phyloP scores from a whole-genome alignment of 2,797 vertebrate species.

The Pipistrellus nathusii region DNA sequence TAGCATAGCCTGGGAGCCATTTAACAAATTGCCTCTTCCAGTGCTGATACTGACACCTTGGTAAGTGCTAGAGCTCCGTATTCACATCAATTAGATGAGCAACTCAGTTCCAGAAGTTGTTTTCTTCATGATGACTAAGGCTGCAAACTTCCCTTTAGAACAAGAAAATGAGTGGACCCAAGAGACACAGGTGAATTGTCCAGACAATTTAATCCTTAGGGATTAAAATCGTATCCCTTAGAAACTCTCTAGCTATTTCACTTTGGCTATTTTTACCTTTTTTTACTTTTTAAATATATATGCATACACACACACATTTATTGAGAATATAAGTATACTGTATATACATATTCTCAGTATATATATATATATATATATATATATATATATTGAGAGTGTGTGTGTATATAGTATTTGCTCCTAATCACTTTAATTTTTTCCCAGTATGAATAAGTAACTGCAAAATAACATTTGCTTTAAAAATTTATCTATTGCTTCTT shows the following conservation, averaged over 20 bases:
- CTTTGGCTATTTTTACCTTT: background rate
- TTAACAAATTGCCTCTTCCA: conserved; percentile 68
- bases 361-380: background rate
- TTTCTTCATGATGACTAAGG: conserved; percentile 59
- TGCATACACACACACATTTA: background rate
- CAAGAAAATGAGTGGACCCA: conserved; percentile 45
- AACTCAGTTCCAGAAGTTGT: conserved; percentile 42
- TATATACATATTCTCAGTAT: background rate
- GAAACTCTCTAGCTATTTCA: conserved; percentile 41
- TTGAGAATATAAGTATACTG: background rate
- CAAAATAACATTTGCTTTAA: conserved; percentile 29
- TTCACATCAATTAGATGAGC: conserved; percentile 53
- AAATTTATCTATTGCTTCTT: background rate
- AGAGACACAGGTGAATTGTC: conserved; percentile 24
- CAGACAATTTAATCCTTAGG: conserved; percentile 15
- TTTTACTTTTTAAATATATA: conserved; percentile 10
- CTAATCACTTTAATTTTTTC: background rate
- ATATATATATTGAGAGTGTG: background rate
- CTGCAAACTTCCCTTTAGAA: conserved; percentile 40
- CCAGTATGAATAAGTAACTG: background rate
- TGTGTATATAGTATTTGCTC: background rate
- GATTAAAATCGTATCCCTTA: background rate
- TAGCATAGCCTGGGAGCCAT: conserved; percentile 48
- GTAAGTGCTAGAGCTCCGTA: background rate
- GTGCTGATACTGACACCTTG: background rate